Conservation (phyloP, 2,888 invertebrate genomes). For the Blomia tropicalis region DNA sequence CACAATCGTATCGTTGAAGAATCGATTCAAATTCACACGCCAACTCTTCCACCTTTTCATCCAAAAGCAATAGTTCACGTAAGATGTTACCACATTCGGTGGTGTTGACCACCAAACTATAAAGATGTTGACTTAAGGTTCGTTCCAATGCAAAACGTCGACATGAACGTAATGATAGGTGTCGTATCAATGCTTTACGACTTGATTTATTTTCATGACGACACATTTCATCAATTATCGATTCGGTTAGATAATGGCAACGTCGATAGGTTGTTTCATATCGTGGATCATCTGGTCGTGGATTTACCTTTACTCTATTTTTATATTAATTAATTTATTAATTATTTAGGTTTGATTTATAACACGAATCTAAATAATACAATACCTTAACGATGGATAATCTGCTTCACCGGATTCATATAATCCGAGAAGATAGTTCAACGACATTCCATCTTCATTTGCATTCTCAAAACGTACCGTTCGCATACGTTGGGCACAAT, state of each 20-base stretch:
- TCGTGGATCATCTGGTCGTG: not conserved
- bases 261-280: not conserved
- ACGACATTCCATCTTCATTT: too few relatives aligned
- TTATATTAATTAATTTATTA: too few relatives aligned
- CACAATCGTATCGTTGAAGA: slow-evolving; percentile 31
- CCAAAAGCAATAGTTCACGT: slow-evolving; percentile 15
- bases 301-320: too few relatives aligned
- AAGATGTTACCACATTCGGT: slow-evolving; percentile 11
- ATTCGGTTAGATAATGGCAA: not conserved
- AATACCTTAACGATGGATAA: too few relatives aligned
- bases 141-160: slow-evolving; percentile 5
- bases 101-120: not conserved
- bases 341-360: too few relatives aligned
- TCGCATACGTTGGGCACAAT: too few relatives aligned
- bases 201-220: not conserved
- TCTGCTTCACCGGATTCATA: too few relatives aligned
- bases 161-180: slow-evolving; percentile 4
- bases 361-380: too few relatives aligned
- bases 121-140: not conserved
- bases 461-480: too few relatives aligned
- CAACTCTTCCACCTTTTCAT: slow-evolving; percentile 18
- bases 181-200: not conserved
- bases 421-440: too few relatives aligned
- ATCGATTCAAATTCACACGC: slow-evolving; percentile 21
- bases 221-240: not conserved